Percentiles rank a stretch among this genome's conserved stretches.
Conservation (phyloP, 1,140 invertebrate genomes). For the Holcopasites calliopsidis region DNA sequence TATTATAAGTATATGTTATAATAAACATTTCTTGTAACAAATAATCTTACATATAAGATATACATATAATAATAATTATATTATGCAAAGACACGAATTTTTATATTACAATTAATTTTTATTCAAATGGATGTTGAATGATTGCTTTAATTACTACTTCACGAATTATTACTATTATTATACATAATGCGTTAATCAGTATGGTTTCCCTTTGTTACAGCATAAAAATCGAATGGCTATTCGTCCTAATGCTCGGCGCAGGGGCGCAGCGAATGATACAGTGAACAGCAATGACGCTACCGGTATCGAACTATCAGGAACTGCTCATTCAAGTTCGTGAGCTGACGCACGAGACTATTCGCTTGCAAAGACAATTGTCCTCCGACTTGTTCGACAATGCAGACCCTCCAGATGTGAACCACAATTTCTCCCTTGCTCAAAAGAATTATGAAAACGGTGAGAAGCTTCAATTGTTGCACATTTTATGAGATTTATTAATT, state of each 20-base stretch:
- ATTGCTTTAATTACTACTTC: too few relatives aligned
- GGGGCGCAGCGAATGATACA: slow-evolving; percentile 43
- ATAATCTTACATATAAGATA: too few relatives aligned
- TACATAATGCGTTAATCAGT: too few relatives aligned
- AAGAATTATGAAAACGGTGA: slow-evolving; percentile 72
- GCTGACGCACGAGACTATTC: slow-evolving; percentile 79
- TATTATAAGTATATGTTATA: too few relatives aligned
- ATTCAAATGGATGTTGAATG: too few relatives aligned
- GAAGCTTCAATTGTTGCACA: background rate
- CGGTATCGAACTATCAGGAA: slow-evolving; percentile 80
- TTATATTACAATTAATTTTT: too few relatives aligned
- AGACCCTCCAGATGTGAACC: slow-evolving; percentile 70
- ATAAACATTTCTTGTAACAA: too few relatives aligned
- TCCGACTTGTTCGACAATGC: slow-evolving; percentile 71
- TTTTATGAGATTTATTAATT: too few relatives aligned
- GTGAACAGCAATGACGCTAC: slow-evolving; percentile 78
- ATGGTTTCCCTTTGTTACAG: slow-evolving; percentile 25
- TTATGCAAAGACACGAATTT: too few relatives aligned
- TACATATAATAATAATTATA: too few relatives aligned
- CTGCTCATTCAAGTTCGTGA: slow-evolving; percentile 79
- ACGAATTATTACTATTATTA: too few relatives aligned
- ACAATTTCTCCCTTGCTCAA: slow-evolving; percentile 68
- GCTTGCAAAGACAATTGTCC: slow-evolving; percentile 74
- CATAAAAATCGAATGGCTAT: slow-evolving; percentile 61
- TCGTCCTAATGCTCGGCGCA: slow-evolving; percentile 35